Evolutionary conservation across 1,140 invertebrate genomes (phyloP), one percentile per base, ranked within the genome.

Genomic region (Sitophilus oryzae): DNA sequence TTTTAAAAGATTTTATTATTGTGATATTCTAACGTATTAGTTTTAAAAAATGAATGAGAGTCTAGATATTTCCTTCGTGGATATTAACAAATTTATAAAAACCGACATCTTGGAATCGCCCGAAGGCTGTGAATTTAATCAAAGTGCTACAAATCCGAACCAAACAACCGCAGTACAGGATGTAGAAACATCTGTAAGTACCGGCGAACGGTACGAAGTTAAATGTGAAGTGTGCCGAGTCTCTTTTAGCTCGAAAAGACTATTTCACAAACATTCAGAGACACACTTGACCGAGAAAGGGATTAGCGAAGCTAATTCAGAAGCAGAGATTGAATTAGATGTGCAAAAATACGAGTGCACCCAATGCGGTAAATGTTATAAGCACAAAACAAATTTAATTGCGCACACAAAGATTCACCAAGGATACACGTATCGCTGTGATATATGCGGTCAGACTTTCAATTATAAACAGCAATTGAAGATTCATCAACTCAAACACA

Each of bases 391-490:
- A n/a, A 30, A 23, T 22, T 20, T 58, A 10, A 58, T 40, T 4
- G 14, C 22, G 1, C 56, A 58, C 23, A n/a, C 34, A 36, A 52
- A 41, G 19, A 47, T 22, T 16, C 56, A 58, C 22, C 19, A 44
- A 22, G 34, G 41, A 35, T 18, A 3, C 15, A 36, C 20, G 10
- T 34, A n/a, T 22, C 3, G 2, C 1, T 44, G 42, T 44, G 16
- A 22, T 25, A 8, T 20, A 1, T 60, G 59, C 45, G 40, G 35
- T 2, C 52, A 57, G 16, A 18, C 22, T 25, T 60, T 60, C 46
- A 57, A 54, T 10, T 35, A 47, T 8, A 60, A 60, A 48, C 59
- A 60, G 16, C 59, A 60, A 47, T 52, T 60, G 30, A 44, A 58
- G 41, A 18, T 45, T 6, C 59, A 60, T 41, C 41, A 52, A 36